Conservation (phyloP, 2,888 invertebrate species). For the Melolontha melolontha region DNA sequence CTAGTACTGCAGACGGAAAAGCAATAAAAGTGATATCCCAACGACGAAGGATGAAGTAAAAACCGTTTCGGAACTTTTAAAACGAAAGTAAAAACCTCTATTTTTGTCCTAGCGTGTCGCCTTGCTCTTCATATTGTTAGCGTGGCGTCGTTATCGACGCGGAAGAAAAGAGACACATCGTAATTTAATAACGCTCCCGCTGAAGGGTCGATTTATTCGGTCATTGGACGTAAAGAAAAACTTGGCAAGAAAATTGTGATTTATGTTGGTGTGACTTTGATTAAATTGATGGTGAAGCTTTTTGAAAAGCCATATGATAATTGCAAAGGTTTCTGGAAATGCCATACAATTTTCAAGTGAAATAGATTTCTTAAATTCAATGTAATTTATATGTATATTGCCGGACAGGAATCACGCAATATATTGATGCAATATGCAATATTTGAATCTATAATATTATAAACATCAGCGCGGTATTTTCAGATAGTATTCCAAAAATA, state of each 20-base stretch:
- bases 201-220: constrained; percentile 38
- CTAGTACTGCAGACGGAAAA: constrained; percentile 18
- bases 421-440: no score
- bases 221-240: constrained; percentile 32
- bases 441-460: no score
- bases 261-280: constrained; percentile 26
- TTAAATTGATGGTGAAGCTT: neutral
- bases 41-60: constrained; percentile 20
- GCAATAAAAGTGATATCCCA: constrained; percentile 30
- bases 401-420: no score
- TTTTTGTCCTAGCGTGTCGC: constrained; percentile 4
- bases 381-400: no score
- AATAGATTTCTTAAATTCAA: no score
- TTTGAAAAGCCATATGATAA: no score
- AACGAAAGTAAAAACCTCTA: constrained; percentile 34
- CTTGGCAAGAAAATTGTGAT: constrained; percentile 12
- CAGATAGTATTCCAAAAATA: no score
- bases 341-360: no score
- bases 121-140: constrained; percentile 26
- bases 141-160: constrained; percentile 32
- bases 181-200: constrained; percentile 32
- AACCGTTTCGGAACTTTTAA: constrained; percentile 34
- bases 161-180: constrained; percentile 29
- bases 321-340: no score
- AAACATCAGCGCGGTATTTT: no score